Conservation (phyloP, 2,113 vertebrate species). For the Anhinga rufa region DNA sequence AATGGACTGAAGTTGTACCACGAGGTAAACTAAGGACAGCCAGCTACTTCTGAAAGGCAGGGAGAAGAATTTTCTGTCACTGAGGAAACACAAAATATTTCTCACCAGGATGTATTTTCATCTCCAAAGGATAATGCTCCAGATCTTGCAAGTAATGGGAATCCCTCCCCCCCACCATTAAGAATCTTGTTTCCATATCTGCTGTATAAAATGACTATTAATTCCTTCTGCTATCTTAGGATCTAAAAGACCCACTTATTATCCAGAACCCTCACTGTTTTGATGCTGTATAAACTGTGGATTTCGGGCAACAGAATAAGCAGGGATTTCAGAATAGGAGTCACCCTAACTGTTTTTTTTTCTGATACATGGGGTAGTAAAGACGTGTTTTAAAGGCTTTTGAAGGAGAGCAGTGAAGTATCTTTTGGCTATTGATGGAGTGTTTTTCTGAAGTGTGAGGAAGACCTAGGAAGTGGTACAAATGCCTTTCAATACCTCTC, state of each 20-base stretch:
- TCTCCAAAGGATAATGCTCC: neutral
- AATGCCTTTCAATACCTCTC: neutral
- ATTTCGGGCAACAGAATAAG: neutral
- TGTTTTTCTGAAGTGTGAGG: neutral
- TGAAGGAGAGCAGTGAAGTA: neutral
- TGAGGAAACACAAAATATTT: neutral
- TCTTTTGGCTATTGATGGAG: neutral
- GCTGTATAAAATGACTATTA: neutral
- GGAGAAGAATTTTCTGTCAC: neutral
- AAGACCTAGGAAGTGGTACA: accelerated
- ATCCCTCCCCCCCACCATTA: neutral
- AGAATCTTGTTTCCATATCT: neutral
- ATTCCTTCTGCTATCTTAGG: neutral
- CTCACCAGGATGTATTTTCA: neutral
- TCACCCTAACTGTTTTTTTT: neutral
- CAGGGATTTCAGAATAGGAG: neutral
- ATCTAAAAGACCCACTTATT: neutral
- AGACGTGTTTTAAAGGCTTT: neutral
- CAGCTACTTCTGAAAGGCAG: neutral
- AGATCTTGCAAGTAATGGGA: neutral
- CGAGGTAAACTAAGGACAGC: neutral
- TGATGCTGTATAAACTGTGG: neutral
- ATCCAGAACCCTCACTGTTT: neutral
- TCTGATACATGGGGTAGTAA: neutral
- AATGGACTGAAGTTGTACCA: neutral